Evolutionary conservation across 2,888 invertebrate genomes (phyloP).

Genomic region (Sphaeridia pumilis): DNA sequence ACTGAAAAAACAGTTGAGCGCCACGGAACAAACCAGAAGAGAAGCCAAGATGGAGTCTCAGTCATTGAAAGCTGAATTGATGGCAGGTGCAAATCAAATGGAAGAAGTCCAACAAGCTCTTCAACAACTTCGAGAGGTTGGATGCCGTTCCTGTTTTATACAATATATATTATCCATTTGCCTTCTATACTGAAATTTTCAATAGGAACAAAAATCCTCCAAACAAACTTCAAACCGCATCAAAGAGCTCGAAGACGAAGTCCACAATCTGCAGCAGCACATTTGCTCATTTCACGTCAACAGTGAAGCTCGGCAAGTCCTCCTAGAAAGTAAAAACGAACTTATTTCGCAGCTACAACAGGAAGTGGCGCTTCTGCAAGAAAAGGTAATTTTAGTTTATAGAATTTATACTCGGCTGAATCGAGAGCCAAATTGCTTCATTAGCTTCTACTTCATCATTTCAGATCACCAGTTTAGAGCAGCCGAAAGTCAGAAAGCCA

Average conservation of each 20-base stretch:
- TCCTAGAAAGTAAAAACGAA: constrained; percentile 26
- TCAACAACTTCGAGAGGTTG: constrained; percentile 26
- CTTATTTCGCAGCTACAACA: constrained; percentile 27
- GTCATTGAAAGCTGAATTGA: constrained; percentile 25
- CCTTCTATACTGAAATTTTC: not conserved
- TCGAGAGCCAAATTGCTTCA: no score
- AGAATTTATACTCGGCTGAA: no score
- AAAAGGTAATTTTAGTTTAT: constrained; percentile 19
- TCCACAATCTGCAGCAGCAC: constrained; percentile 24
- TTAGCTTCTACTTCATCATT: no score
- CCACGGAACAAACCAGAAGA: constrained; percentile 23
- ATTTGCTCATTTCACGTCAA: constrained; percentile 27
- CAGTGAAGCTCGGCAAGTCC: constrained; percentile 23
- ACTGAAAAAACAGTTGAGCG: constrained; percentile 25
- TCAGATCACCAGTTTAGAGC: no score
- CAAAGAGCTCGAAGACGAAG: constrained; percentile 28
- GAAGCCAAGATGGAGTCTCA: constrained; percentile 27
- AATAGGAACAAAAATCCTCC: constrained; percentile 12
- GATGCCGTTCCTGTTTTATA: no score
- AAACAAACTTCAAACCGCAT: constrained; percentile 23
- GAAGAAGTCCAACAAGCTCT: constrained; percentile 28
- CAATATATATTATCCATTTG: not conserved
- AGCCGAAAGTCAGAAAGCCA: no score
- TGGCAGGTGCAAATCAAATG: constrained; percentile 25
- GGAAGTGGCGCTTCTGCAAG: constrained; percentile 29